phyloP scores from a whole-genome alignment of 2,888 invertebrate genomes.

The Morpho deidamia region DNA sequence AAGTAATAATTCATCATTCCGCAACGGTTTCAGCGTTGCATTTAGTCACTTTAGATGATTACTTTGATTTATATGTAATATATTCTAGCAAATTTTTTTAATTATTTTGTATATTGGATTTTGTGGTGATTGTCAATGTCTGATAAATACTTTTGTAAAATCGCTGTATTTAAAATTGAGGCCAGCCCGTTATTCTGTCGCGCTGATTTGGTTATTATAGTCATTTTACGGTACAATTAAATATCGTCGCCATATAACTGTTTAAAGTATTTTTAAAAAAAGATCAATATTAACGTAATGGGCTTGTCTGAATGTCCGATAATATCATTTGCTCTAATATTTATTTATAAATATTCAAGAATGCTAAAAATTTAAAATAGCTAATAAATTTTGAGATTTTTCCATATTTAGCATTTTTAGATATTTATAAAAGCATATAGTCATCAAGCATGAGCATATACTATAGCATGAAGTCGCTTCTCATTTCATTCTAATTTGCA shows the following conservation, averaged over 20 bases:
- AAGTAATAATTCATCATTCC: no score
- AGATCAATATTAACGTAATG: not conserved
- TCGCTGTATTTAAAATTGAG: constrained; percentile 20
- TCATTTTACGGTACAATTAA: constrained; percentile 3
- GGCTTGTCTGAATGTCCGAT: constrained; percentile 16
- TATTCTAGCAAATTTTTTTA: not conserved
- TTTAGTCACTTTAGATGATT: no score
- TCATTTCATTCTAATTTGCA: constrained; percentile 51
- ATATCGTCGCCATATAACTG: not conserved
- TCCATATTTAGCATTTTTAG: constrained; percentile 9
- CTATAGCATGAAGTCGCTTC: constrained; percentile 38
- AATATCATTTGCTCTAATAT: constrained; percentile 19
- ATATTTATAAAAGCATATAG: constrained; percentile 38
- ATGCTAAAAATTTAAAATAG: not conserved
- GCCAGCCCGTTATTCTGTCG: constrained; percentile 21
- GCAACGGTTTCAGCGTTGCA: no score
- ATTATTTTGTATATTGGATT: not conserved
- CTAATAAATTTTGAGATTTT: not conserved
- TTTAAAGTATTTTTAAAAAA: not conserved
- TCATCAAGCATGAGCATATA: constrained; percentile 31
- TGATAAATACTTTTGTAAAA: constrained; percentile 16
- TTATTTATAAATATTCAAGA: constrained; percentile 20
- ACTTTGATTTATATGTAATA: no score
- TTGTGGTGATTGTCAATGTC: constrained; percentile 14
- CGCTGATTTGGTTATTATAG: constrained; percentile 17